These are phyloP conservation scores for Bubo blakistoni DNA, from an alignment of 2,113 vertebrate genomes.

Conservation along the genomic window DNA sequence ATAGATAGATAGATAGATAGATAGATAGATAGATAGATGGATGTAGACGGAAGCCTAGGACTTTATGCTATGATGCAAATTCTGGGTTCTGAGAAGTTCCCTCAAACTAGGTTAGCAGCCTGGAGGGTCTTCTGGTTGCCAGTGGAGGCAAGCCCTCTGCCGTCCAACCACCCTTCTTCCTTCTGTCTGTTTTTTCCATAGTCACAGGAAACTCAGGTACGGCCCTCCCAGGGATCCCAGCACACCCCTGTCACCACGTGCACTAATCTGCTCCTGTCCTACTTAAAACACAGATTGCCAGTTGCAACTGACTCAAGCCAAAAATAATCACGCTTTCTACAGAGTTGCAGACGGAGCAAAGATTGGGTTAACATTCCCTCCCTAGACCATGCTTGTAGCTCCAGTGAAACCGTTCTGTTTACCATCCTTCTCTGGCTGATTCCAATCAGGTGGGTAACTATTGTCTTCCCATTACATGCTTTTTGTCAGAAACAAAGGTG, in stretches of 20 bases:
- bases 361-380: neutral
- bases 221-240: neutral
- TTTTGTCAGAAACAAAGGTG: neutral
- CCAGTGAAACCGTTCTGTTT: neutral
- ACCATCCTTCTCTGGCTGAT: neutral
- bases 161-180: neutral
- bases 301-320: constrained; percentile 38
- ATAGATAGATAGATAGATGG: too few species aligned
- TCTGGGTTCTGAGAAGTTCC: neutral
- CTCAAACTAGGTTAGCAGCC: neutral
- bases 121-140: neutral
- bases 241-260: neutral
- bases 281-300: neutral
- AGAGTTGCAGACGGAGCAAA: neutral
- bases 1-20: too few species aligned
- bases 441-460: neutral
- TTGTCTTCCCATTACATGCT: neutral
- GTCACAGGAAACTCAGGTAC: constrained; percentile 68
- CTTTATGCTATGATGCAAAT: neutral
- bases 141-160: neutral
- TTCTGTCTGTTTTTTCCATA: neutral
- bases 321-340: constrained; percentile 14
- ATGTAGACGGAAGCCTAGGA: neutral
- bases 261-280: neutral
- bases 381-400: neutral